Percentiles rank a stretch among this genome's conserved stretches.
These are phyloP conservation scores for Metallyticus violacea DNA, from an alignment of 2,888 invertebrate genomes.

Conservation along the genomic window DNA sequence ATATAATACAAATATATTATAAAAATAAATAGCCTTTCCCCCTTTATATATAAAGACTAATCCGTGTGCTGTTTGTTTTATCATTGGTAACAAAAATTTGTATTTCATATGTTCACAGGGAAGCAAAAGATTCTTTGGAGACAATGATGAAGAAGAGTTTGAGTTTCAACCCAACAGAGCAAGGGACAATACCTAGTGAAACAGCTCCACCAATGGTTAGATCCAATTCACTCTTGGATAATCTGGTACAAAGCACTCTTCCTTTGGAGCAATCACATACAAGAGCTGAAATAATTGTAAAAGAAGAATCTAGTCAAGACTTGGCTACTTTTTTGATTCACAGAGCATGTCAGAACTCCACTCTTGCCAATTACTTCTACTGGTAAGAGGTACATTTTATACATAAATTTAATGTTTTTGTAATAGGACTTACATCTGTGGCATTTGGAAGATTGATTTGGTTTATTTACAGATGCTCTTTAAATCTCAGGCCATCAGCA, in stretches of 20 bases:
- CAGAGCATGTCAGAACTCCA: conserved; percentile 84
- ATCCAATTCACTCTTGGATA: conserved; percentile 19
- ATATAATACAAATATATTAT: too few relatives aligned
- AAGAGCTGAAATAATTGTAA: neutral
- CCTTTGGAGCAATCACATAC: neutral
- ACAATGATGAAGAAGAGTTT: conserved; percentile 24
- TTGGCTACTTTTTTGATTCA: conserved; percentile 88
- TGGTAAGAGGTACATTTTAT: conserved; percentile 59
- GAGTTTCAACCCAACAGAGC: conserved; percentile 22
- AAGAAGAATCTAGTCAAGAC: conserved; percentile 49
- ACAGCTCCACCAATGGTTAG: neutral
- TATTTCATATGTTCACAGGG: neutral
- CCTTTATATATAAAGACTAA: too few relatives aligned
- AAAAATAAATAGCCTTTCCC: too few relatives aligned
- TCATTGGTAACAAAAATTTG: neutral
- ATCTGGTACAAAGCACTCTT: neutral
- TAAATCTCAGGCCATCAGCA: too few relatives aligned
- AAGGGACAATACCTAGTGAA: neutral
- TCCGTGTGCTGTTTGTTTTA: too few relatives aligned
- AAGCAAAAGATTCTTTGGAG: neutral
- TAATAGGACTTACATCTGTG: too few relatives aligned
- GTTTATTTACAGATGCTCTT: too few relatives aligned
- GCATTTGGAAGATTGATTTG: too few relatives aligned
- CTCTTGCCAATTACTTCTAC: conserved; percentile 93
- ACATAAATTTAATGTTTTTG: neutral